Evolutionary conservation across 1,140 invertebrate species (phyloP).

Genomic region (Agrilus planipennis): DNA sequence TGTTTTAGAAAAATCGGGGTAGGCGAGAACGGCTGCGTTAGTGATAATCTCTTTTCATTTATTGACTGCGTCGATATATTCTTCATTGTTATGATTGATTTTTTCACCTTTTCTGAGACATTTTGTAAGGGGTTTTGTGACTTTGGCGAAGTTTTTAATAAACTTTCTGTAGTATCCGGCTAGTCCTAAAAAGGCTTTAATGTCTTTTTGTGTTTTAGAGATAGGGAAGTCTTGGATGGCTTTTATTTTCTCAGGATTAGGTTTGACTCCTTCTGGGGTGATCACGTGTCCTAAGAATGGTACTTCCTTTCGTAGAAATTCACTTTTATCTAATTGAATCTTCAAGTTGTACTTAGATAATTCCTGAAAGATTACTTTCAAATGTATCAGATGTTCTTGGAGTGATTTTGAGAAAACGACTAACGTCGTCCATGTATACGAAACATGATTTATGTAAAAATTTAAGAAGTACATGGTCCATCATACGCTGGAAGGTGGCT

Average conservation of each 20-base stretch:
- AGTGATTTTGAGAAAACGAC: constrained; percentile 12
- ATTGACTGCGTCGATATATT: constrained; percentile 9
- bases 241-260: too few species aligned
- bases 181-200: constrained; percentile 20
- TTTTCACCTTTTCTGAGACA: constrained; percentile 19
- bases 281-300: constrained; percentile 29
- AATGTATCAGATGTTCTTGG: constrained; percentile 3
- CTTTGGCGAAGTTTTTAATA: constrained; percentile 16
- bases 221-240: constrained; percentile 16
- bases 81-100: background rate
- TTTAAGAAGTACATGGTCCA: constrained; percentile 23
- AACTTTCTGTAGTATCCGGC: constrained; percentile 23
- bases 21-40: too few species aligned
- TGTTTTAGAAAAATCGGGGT: too few species aligned
- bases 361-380: background rate
- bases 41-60: constrained; percentile 13
- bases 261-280: too few species aligned
- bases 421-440: constrained; percentile 21
- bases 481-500: constrained; percentile 19
- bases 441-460: constrained; percentile 12
- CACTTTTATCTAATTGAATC: constrained; percentile 15
- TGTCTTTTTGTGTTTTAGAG: constrained; percentile 16
- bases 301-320: constrained; percentile 23
- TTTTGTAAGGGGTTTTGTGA: constrained; percentile 16
- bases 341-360: background rate